phyloP scores from a whole-genome alignment of 2,797 vertebrate species.

The Sebastes matsubarae region DNA sequence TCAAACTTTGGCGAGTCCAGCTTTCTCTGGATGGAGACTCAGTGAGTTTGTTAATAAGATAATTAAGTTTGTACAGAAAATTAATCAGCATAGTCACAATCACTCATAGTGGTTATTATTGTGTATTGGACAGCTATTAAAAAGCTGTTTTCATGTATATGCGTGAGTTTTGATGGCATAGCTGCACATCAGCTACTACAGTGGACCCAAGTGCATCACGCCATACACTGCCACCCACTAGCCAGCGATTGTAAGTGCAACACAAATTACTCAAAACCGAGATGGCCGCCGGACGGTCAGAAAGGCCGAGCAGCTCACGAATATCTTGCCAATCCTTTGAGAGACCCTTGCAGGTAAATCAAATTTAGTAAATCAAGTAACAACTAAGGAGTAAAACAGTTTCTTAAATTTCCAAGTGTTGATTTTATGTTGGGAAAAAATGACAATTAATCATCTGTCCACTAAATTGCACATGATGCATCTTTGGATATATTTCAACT shows the following conservation, averaged over 20 bases:
- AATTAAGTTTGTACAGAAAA: conserved; percentile 1
- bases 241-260: too few species aligned
- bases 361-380: too few species aligned
- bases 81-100: neutral
- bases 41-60: neutral
- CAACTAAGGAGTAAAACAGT: neutral
- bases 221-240: too few species aligned
- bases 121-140: neutral
- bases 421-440: neutral
- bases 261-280: neutral
- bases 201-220: neutral
- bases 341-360: neutral
- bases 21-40: neutral
- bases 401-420: fast-evolving
- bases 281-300: too few species aligned
- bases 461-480: neutral
- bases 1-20: neutral
- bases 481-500: too few species aligned
- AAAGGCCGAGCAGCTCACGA: too few species aligned
- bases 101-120: fast-evolving
- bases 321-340: neutral
- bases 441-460: fast-evolving
- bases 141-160: neutral
- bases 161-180: neutral
- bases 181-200: neutral